phyloP scores from a whole-genome alignment of 2,113 vertebrate genomes.

The Eulemur rufifrons region DNA sequence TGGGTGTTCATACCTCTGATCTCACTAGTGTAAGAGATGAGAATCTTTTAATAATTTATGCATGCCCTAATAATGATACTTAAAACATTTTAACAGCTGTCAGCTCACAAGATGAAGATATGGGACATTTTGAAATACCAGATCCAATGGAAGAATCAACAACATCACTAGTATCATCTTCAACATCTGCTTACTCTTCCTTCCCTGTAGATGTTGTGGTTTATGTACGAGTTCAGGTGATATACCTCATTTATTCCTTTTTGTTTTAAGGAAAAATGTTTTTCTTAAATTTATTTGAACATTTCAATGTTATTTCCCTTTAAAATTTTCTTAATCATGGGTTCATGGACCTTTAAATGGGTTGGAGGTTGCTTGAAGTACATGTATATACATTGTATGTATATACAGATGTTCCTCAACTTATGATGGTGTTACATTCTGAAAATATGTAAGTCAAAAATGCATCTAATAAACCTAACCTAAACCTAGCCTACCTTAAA shows the following conservation, averaged over 20 bases:
- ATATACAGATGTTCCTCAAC: neutral
- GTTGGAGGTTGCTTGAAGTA: neutral
- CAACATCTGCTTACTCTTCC: slow-evolving; percentile 95
- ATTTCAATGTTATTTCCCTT: neutral
- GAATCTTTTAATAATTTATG: neutral
- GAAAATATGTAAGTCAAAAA: neutral
- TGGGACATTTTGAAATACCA: slow-evolving; percentile 96
- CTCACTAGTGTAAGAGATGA: neutral
- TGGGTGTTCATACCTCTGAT: neutral
- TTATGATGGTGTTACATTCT: neutral
- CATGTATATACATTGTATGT: too few species aligned
- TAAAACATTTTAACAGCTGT: slow-evolving; percentile 84
- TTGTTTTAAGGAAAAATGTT: neutral
- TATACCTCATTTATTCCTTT: neutral
- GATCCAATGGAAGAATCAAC: slow-evolving; percentile 96
- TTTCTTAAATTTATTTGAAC: neutral
- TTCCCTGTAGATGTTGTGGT: slow-evolving; percentile 99
- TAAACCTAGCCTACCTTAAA: neutral
- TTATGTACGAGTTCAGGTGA: slow-evolving; percentile 98
- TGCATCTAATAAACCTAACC: neutral
- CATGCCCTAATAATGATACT: neutral
- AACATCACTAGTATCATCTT: slow-evolving; percentile 95
- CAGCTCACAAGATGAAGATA: slow-evolving; percentile 95
- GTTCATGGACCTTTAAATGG: neutral
- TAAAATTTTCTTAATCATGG: neutral